Evolutionary conservation across 2,113 vertebrate genomes (phyloP).

Genomic region (Sphaerodactylus townsendi): DNA sequence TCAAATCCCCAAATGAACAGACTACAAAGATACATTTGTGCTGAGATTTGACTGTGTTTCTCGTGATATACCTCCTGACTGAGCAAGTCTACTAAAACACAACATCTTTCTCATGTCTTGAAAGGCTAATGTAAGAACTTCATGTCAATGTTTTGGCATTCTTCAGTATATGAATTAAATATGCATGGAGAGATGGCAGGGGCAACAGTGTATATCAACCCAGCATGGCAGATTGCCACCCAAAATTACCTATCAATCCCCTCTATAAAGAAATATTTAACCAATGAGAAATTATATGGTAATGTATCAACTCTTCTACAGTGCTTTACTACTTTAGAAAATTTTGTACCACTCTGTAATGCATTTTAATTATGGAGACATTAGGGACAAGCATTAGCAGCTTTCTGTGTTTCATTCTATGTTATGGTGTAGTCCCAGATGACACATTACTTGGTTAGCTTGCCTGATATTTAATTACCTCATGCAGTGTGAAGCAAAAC

Average conservation of each 20-base stretch:
- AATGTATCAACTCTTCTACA: background rate
- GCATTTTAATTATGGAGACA: conserved; percentile 37
- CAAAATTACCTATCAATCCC: background rate
- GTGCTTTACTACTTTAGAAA: background rate
- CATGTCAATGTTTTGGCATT: background rate
- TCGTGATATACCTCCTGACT: background rate
- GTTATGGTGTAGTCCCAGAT: conserved; percentile 25
- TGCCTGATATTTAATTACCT: conserved; percentile 42
- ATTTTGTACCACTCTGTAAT: background rate
- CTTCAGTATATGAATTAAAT: background rate
- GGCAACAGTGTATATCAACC: background rate
- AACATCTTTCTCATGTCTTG: too few relatives aligned
- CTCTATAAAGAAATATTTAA: background rate
- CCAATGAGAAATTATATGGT: conserved; percentile 4
- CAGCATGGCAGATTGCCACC: background rate
- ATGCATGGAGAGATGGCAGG: too few relatives aligned
- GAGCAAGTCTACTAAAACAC: background rate
- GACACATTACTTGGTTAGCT: conserved; percentile 44
- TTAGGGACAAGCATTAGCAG: conserved; percentile 43
- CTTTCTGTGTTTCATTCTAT: conserved; percentile 39
- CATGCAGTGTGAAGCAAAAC: conserved; percentile 38
- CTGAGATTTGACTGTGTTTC: background rate
- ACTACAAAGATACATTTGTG: background rate
- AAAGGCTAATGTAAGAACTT: background rate
- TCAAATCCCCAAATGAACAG: too few relatives aligned